Evolutionary conservation across 2,113 vertebrate genomes (phyloP).

Genomic region (Dicaeum eximium): DNA sequence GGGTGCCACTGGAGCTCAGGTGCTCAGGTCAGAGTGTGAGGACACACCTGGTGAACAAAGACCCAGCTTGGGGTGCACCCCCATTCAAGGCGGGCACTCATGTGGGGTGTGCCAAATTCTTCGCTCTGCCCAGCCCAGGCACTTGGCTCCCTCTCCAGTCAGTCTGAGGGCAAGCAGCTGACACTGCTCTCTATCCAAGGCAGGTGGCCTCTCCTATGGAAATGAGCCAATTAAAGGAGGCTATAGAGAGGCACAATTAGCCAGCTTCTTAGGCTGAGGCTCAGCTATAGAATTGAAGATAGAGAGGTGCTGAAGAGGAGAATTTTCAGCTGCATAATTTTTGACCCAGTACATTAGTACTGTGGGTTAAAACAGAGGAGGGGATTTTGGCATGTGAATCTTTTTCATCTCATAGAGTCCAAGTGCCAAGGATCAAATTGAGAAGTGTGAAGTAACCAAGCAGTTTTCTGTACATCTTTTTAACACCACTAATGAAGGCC

Average conservation of each 20-base stretch:
- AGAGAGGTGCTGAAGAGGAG: constrained; percentile 1
- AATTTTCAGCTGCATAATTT: constrained; percentile 15
- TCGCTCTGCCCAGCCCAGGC: neutral
- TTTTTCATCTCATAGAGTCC: neutral
- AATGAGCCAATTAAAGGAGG: constrained; percentile 41
- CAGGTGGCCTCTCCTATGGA: constrained; percentile 34
- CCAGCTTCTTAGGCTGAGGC: neutral
- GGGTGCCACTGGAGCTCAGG: neutral
- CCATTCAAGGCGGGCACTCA: neutral
- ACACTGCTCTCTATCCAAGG: neutral
- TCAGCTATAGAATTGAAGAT: neutral
- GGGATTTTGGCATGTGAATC: neutral
- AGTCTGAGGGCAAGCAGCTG: constrained; percentile 40
- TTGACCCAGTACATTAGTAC: neutral
- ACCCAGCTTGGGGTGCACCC: neutral
- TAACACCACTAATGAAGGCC: neutral
- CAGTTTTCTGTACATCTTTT: neutral
- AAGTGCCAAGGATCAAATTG: constrained; percentile 4
- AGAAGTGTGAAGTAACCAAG: neutral
- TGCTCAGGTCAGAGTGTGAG: neutral
- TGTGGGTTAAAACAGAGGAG: neutral
- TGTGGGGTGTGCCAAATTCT: neutral
- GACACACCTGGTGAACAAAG: neutral
- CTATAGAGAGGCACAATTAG: neutral
- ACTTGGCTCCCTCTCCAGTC: constrained; percentile 30